Conservation (phyloP, 2,113 vertebrate genomes). For the Garra rufa region DNA sequence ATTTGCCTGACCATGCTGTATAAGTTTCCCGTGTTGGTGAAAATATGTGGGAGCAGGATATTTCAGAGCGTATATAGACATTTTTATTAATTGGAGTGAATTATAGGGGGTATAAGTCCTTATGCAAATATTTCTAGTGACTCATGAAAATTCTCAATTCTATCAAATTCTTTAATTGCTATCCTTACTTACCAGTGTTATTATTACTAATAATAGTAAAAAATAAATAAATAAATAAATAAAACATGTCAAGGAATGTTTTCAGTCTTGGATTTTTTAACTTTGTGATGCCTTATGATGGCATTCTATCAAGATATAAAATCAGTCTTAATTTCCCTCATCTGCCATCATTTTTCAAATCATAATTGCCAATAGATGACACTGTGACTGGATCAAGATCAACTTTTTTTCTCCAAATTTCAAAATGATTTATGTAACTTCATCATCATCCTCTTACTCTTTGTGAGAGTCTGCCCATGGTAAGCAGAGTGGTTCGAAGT, state of each 20-base stretch:
- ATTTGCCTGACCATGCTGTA: slow-evolving; percentile 57
- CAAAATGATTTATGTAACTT: slow-evolving; percentile 33
- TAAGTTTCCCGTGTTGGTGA: slow-evolving; percentile 62
- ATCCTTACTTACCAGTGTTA: background rate
- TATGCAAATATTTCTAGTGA: background rate
- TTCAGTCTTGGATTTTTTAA: background rate
- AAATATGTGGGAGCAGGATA: slow-evolving; percentile 13
- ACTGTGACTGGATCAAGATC: slow-evolving; percentile 33
- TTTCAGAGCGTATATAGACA: slow-evolving; percentile 55
- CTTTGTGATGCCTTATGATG: background rate
- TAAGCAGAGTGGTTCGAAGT: slow-evolving; percentile 57
- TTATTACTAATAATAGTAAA: background rate
- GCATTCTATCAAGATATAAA: slow-evolving; percentile 2
- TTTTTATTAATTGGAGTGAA: slow-evolving; percentile 57
- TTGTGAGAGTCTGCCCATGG: slow-evolving; percentile 29
- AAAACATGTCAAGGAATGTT: background rate
- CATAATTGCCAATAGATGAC: slow-evolving; percentile 41
- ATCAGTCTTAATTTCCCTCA: slow-evolving; percentile 8
- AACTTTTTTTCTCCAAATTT: slow-evolving; percentile 10
- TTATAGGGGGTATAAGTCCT: background rate
- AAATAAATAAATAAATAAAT: no score
- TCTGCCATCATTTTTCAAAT: background rate
- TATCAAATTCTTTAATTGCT: no score
- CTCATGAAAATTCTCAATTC: no score
- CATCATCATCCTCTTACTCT: slow-evolving; percentile 32